Percentiles rank a stretch among this genome's conserved stretches.
phyloP scores from a whole-genome alignment of 2,888 invertebrate species.

The Serrognathus titanus region DNA sequence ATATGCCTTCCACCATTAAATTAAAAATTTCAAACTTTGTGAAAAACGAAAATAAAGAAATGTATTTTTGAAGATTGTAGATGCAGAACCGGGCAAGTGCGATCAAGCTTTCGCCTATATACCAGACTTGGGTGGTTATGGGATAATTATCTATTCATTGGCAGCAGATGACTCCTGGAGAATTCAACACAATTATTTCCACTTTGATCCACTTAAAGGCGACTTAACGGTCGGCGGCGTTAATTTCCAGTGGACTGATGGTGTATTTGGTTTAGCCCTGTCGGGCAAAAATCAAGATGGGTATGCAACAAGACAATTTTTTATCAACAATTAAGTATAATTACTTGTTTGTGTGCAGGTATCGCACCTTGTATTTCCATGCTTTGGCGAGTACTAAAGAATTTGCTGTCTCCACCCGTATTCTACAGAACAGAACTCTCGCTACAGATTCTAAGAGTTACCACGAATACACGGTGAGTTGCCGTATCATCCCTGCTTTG shows the following conservation, averaged over 20 bases:
- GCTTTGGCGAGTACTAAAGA: conserved; percentile 76
- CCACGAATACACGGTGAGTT: conserved; percentile 64
- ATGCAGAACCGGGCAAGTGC: conserved; percentile 66
- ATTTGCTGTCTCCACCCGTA: conserved; percentile 71
- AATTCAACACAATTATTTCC: conserved; percentile 77
- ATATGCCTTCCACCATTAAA: no score
- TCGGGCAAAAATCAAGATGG: conserved; percentile 54
- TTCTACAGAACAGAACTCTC: conserved; percentile 69
- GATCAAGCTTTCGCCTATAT: conserved; percentile 74
- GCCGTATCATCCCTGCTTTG: no score
- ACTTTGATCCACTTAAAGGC: conserved; percentile 76
- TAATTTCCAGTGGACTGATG: conserved; percentile 84
- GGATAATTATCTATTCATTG: conserved; percentile 73
- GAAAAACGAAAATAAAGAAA: no score
- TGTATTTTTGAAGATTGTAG: conserved; percentile 58
- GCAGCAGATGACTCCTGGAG: conserved; percentile 74
- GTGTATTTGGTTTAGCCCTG: conserved; percentile 72
- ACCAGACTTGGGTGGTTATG: conserved; percentile 73
- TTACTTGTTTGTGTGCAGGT: conserved; percentile 44
- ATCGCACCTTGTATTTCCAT: conserved; percentile 76
- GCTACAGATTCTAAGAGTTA: conserved; percentile 66
- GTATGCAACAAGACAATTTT: conserved; percentile 37
- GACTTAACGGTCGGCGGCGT: conserved; percentile 74
- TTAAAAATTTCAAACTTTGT: no score
- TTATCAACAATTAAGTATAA: background rate